Conservation (phyloP, 2,113 vertebrate species). For the Chauna torquata region DNA sequence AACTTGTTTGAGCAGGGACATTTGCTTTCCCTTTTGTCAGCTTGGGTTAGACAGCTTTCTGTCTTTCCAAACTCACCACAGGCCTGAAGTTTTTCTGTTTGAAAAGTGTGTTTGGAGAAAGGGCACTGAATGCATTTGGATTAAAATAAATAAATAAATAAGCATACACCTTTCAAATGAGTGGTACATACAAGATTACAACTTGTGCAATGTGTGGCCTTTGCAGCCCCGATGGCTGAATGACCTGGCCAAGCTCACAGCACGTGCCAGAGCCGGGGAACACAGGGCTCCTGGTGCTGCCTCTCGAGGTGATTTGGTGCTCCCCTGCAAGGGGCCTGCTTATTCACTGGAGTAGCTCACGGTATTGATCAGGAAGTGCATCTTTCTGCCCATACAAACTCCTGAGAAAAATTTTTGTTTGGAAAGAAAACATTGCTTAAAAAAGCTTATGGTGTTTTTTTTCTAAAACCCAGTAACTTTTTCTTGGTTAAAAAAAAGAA, state of each 20-base stretch:
- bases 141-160: neutral
- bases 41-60: neutral
- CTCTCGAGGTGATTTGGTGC: neutral
- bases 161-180: no score
- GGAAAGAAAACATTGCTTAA: neutral
- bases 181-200: neutral
- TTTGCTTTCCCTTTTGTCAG: neutral
- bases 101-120: neutral
- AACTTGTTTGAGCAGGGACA: neutral
- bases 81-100: neutral
- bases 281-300: neutral
- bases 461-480: fast-evolving
- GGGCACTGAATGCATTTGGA: fast-evolving
- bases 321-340: neutral
- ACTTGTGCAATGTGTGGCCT: neutral
- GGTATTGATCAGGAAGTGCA: fast-evolving
- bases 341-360: fast-evolving
- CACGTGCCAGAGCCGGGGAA: no score
- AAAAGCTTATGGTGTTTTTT: neutral
- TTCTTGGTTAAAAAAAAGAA: neutral
- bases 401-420: neutral
- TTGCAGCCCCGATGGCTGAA: neutral
- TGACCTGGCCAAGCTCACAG: neutral
- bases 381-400: neutral
- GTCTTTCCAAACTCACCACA: neutral